Conservation (phyloP, 1,140 invertebrate species). For the Charaxes varanes region DNA sequence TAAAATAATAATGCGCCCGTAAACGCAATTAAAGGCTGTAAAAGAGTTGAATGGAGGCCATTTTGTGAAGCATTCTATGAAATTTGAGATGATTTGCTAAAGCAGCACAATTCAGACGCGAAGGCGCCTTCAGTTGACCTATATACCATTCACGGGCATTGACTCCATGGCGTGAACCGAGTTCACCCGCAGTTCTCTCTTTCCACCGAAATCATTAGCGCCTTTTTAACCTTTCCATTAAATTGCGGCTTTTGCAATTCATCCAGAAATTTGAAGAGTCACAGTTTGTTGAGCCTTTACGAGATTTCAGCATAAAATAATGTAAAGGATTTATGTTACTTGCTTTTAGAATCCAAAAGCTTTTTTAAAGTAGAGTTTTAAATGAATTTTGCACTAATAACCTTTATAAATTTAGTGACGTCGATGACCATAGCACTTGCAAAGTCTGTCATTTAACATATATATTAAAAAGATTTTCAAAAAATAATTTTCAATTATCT, state of each 20-base stretch:
- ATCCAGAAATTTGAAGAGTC: slow-evolving; percentile 10
- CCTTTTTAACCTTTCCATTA: slow-evolving; percentile 16
- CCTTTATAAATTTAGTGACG: too few relatives aligned
- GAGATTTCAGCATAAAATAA: too few relatives aligned
- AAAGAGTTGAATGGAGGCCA: slow-evolving; percentile 30
- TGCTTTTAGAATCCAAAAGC: not conserved
- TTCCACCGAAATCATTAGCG: slow-evolving; percentile 19
- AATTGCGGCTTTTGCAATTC: slow-evolving; percentile 14
- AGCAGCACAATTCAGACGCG: slow-evolving; percentile 55
- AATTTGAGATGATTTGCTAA: slow-evolving; percentile 38
- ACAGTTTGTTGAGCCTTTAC: slow-evolving; percentile 9
- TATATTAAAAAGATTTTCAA: too few relatives aligned
- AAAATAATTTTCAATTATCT: too few relatives aligned
- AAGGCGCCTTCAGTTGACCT: slow-evolving; percentile 63
- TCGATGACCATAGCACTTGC: too few relatives aligned
- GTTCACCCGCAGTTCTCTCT: slow-evolving; percentile 16
- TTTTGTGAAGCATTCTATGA: slow-evolving; percentile 37
- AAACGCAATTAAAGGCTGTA: slow-evolving; percentile 31
- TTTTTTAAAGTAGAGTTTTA: too few relatives aligned
- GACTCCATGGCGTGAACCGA: slow-evolving; percentile 46
- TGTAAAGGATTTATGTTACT: not conserved
- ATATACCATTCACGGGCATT: slow-evolving; percentile 60
- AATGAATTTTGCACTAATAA: too few relatives aligned
- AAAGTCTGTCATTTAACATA: too few relatives aligned
- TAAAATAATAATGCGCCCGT: slow-evolving; percentile 7